These are phyloP conservation scores for Drosophila sechellia DNA, from an alignment of 1,140 invertebrate species.

Conservation along the genomic window DNA sequence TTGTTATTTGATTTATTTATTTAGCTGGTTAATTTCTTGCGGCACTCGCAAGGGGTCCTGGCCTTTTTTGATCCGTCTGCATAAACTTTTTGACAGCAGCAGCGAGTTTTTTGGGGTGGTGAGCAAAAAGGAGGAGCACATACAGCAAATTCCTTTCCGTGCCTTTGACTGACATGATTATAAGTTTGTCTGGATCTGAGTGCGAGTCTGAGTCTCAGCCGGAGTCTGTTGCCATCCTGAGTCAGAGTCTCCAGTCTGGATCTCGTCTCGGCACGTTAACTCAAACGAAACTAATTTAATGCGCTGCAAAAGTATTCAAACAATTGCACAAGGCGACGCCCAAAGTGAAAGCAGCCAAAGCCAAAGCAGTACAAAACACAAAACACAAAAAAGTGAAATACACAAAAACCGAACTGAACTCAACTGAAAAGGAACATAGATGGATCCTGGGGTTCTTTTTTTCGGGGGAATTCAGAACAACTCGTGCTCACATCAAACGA, in stretches of 20 bases:
- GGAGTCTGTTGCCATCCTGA: slow-evolving; percentile 37
- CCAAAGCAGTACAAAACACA: slow-evolving; percentile 18
- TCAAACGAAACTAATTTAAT: slow-evolving; percentile 84
- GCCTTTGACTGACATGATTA: slow-evolving; percentile 83
- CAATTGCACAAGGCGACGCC: slow-evolving; percentile 82
- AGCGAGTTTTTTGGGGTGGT: not conserved
- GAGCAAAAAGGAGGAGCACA: slow-evolving; percentile 11
- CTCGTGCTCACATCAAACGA: slow-evolving; percentile 78
- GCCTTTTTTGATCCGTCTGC: slow-evolving; percentile 31
- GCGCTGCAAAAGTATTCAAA: slow-evolving; percentile 83
- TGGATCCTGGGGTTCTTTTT: slow-evolving; percentile 11
- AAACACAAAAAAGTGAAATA: not conserved
- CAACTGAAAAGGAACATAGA: slow-evolving; percentile 25
- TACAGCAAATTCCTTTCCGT: slow-evolving; percentile 58
- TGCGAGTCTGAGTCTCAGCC: slow-evolving; percentile 13
- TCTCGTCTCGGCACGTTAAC: slow-evolving; percentile 74
- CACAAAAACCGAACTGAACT: slow-evolving; percentile 32
- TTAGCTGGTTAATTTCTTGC: slow-evolving; percentile 46
- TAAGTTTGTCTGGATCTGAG: slow-evolving; percentile 69
- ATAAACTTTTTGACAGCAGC: slow-evolving; percentile 45
- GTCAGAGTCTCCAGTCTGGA: slow-evolving; percentile 37
- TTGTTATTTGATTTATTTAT: slow-evolving; percentile 34
- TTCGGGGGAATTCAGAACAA: slow-evolving; percentile 6
- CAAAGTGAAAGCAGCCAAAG: slow-evolving; percentile 70
- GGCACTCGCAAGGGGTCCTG: slow-evolving; percentile 25